These are phyloP conservation scores for Coenonympha glycerion DNA, from an alignment of 2,888 invertebrate species.

Conservation along the genomic window DNA sequence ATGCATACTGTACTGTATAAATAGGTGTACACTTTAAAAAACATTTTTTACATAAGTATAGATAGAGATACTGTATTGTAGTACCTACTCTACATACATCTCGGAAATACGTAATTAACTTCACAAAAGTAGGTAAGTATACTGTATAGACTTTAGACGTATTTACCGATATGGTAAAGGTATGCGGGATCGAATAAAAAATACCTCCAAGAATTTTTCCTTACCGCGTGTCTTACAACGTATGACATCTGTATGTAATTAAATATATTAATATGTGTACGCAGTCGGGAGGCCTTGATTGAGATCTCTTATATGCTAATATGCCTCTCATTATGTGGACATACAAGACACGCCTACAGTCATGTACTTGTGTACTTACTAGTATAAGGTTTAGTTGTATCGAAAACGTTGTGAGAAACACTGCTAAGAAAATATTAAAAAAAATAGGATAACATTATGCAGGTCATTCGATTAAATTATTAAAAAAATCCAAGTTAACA, in stretches of 20 bases:
- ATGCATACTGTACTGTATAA: no score
- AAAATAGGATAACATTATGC: no score
- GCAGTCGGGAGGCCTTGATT: constrained; percentile 7
- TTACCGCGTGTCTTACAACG: not conserved
- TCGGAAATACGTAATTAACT: not conserved
- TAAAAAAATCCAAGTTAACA: no score
- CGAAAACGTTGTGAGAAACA: no score
- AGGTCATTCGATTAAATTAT: no score
- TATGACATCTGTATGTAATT: constrained; percentile 7
- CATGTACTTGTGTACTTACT: not conserved
- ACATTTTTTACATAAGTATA: no score
- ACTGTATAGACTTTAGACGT: no score
- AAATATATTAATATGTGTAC: constrained; percentile 9
- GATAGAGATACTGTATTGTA: not conserved
- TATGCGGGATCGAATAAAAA: constrained; percentile 1
- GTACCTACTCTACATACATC: not conserved
- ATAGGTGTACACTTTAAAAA: no score
- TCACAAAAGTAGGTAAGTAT: not conserved
- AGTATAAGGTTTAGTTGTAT: no score
- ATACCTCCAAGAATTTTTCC: constrained; percentile 3
- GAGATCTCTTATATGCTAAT: constrained; percentile 18
- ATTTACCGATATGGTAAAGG: constrained; percentile 3
- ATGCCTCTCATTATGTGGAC: constrained; percentile 18
- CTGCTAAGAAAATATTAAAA: no score
- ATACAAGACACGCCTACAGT: constrained; percentile 18